Evolutionary conservation across 92 coral and sea anemone genomes (phyloP).

Genomic region (Pocillopora meandrina): DNA sequence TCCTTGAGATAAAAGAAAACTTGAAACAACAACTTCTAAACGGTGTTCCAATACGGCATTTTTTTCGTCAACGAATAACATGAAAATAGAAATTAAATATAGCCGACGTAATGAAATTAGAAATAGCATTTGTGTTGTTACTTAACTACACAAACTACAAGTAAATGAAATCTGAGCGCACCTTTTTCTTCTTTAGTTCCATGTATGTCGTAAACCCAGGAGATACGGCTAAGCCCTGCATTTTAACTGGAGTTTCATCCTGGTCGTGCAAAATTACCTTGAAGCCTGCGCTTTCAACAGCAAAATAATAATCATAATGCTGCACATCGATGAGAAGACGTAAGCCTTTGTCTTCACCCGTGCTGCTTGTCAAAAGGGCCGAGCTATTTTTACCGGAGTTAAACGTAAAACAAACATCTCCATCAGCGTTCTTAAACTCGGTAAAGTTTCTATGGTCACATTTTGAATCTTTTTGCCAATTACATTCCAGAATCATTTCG

Average conservation of each 20-base stretch:
- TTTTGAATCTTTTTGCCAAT: slow-evolving; percentile 55
- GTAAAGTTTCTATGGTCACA: slow-evolving; percentile 72
- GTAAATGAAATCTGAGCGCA: background rate
- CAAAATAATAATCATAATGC: slow-evolving; percentile 77
- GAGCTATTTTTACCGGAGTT: slow-evolving; percentile 71
- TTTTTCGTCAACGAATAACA: too few species aligned
- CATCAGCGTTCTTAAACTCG: slow-evolving; percentile 71
- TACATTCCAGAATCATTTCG: slow-evolving; percentile 76
- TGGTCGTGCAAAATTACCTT: slow-evolving; percentile 81
- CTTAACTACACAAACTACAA: background rate
- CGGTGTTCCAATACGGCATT: background rate
- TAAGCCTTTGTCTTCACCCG: slow-evolving; percentile 71
- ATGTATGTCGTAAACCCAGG: slow-evolving; percentile 90
- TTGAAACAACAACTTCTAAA: background rate
- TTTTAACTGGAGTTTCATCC: slow-evolving; percentile 82
- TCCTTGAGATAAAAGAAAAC: background rate
- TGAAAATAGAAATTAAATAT: slow-evolving; percentile 4
- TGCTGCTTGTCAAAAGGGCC: slow-evolving; percentile 36
- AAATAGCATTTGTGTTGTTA: background rate
- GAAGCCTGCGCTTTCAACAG: slow-evolving; percentile 79
- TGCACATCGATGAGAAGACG: slow-evolving; percentile 72
- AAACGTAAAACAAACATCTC: slow-evolving; percentile 80
- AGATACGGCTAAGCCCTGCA: slow-evolving; percentile 83
- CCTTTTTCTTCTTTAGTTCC: slow-evolving; percentile 77
- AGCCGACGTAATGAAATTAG: background rate